Conservation (phyloP, 1,140 invertebrate genomes). For the Drosophila miranda region DNA sequence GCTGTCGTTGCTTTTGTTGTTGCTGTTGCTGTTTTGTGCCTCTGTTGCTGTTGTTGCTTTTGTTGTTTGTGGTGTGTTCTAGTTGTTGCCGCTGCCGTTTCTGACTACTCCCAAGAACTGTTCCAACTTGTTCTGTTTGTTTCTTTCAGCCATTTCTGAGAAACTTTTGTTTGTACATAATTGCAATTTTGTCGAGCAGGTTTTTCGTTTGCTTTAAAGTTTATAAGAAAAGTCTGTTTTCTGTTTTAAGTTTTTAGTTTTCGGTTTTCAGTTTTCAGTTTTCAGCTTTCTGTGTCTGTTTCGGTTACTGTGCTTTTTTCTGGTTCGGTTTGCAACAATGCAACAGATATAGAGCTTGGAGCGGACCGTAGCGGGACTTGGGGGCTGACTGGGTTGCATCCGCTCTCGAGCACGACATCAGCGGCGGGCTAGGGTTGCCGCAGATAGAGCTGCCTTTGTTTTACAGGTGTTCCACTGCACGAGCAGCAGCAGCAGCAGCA, state of each 20-base stretch:
- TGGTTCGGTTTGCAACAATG: conserved; percentile 16
- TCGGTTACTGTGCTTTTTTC: conserved; percentile 4
- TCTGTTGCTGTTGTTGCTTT: conserved; percentile 21
- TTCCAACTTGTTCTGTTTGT: conserved; percentile 63
- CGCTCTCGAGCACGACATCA: conserved; percentile 60
- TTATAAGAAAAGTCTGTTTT: conserved; percentile 43
- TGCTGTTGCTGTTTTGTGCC: conserved; percentile 21
- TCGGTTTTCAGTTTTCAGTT: conserved; percentile 1
- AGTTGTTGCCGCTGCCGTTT: conserved; percentile 29
- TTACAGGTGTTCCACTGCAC: conserved; percentile 79
- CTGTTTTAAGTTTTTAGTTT: background rate
- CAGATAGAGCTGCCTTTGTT: conserved; percentile 71
- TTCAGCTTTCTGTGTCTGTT: background rate
- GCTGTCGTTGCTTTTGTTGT: conserved; percentile 26
- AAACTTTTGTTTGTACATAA: conserved; percentile 56
- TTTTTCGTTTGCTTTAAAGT: conserved; percentile 51
- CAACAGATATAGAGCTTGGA: conserved; percentile 33
- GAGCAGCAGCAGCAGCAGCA: conserved; percentile 42
- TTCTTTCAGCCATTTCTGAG: conserved; percentile 47
- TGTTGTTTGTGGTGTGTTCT: conserved; percentile 2
- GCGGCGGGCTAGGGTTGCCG: conserved; percentile 14
- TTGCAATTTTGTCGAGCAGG: conserved; percentile 71
- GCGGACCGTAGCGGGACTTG: conserved; percentile 16
- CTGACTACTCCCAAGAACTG: conserved; percentile 32
- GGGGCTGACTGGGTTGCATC: conserved; percentile 45